phyloP scores from a whole-genome alignment of 2,888 invertebrate genomes.

The Coelinius sp. region DNA sequence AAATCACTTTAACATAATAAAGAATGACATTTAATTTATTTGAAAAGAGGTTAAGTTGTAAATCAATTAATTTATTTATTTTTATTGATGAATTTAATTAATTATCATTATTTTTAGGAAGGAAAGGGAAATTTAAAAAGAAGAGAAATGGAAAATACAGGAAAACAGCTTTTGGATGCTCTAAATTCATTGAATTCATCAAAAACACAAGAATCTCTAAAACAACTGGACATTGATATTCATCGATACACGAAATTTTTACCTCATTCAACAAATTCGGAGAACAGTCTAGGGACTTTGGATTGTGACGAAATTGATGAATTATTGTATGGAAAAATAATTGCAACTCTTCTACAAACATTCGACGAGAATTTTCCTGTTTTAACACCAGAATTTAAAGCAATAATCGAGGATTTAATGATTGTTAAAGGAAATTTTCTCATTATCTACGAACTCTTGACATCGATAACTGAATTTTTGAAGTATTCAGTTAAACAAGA shows the following conservation, averaged over 20 bases:
- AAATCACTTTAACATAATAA: too few relatives aligned
- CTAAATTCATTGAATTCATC: constrained; percentile 65
- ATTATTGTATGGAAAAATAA: constrained; percentile 72
- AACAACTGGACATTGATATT: constrained; percentile 54
- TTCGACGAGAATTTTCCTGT: constrained; percentile 65
- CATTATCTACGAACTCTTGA: constrained; percentile 71
- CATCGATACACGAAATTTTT: constrained; percentile 60
- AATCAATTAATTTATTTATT: too few relatives aligned
- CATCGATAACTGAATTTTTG: constrained; percentile 71
- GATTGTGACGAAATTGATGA: constrained; percentile 69
- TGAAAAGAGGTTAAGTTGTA: too few relatives aligned
- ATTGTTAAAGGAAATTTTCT: constrained; percentile 72
- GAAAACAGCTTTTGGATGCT: constrained; percentile 64
- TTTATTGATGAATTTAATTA: too few relatives aligned
- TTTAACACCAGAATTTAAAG: neutral
- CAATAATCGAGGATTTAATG: constrained; percentile 70
- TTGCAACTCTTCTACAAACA: constrained; percentile 72
- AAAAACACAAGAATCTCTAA: constrained; percentile 66
- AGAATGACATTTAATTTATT: too few relatives aligned
- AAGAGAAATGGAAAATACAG: constrained; percentile 44
- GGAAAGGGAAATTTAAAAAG: neutral
- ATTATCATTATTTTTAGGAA: neutral
- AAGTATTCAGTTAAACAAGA: constrained; percentile 66
- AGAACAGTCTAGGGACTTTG: constrained; percentile 77
- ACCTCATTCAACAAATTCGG: constrained; percentile 78